Evolutionary conservation across 2,797 vertebrate species (phyloP).

Genomic region (Knipowitschia caucasica): DNA sequence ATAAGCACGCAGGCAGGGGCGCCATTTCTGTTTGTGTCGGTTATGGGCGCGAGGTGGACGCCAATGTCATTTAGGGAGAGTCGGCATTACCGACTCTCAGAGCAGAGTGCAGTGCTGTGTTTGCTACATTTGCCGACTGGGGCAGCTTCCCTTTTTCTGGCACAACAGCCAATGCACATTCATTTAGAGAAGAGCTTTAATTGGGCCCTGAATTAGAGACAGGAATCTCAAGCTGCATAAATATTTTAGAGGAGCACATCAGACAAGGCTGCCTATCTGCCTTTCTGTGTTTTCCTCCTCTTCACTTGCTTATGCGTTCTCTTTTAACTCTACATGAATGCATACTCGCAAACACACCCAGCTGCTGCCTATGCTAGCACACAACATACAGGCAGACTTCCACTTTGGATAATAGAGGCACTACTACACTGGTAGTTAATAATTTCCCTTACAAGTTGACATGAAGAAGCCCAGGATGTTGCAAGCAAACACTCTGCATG

Average conservation of each 20-base stretch:
- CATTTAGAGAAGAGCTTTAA: conserved; percentile 58
- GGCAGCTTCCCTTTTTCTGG: conserved; percentile 29
- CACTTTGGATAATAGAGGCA: conserved; percentile 31
- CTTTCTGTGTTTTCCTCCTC: conserved; percentile 24
- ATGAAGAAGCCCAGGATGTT: conserved; percentile 10
- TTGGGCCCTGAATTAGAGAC: conserved; percentile 63
- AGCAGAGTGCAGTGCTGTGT: conserved; percentile 19
- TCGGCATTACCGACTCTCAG: conserved; percentile 1
- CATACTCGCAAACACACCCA: conserved; percentile 17
- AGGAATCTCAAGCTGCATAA: conserved; percentile 62
- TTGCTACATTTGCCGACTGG: conserved; percentile 22
- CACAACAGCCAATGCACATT: conserved; percentile 37
- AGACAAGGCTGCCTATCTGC: conserved; percentile 46
- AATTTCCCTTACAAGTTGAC: conserved; percentile 36
- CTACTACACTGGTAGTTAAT: conserved; percentile 42
- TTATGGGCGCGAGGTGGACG: not conserved
- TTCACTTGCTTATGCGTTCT: conserved; percentile 9
- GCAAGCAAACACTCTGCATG: conserved; percentile 34
- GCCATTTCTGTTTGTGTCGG: not conserved
- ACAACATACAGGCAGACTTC: conserved; percentile 14
- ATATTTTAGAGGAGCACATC: conserved; percentile 61
- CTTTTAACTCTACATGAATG: conserved; percentile 9
- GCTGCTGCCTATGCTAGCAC: conserved; percentile 11
- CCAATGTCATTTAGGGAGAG: conserved; percentile 20
- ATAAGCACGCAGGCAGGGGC: not conserved